phyloP scores from a whole-genome alignment of 2,113 vertebrate species.

The Lota lota region DNA sequence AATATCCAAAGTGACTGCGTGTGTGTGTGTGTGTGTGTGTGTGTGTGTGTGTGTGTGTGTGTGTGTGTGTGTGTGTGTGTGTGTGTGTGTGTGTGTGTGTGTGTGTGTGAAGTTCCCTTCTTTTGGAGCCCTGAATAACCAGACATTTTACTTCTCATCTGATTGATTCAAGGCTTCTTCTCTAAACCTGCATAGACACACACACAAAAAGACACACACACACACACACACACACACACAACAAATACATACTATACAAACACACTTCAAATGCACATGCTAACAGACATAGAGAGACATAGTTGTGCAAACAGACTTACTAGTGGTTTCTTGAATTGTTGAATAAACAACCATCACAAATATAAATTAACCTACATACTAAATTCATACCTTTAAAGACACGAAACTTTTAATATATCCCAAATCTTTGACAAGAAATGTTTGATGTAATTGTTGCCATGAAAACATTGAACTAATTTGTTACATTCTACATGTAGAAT shows the following conservation, averaged over 20 bases:
- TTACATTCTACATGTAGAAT: too few relatives aligned
- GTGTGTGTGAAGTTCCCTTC: too few relatives aligned
- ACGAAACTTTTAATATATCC: too few relatives aligned
- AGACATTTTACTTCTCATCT: not conserved
- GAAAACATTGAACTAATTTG: too few relatives aligned
- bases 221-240: too few relatives aligned
- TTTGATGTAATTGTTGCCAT: too few relatives aligned
- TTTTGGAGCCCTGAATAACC: not conserved
- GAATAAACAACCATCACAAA: too few relatives aligned
- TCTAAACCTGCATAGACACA: not conserved
- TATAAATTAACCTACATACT: too few relatives aligned
- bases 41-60: not conserved
- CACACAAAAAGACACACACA: not conserved
- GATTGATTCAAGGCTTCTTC: not conserved
- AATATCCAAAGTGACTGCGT: not conserved
- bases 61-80: not conserved
- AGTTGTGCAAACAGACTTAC: too few relatives aligned
- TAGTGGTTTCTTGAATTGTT: too few relatives aligned
- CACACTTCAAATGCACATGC: not conserved
- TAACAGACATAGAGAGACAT: not conserved
- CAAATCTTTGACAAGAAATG: too few relatives aligned
- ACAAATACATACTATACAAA: not conserved
- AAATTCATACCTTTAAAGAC: too few relatives aligned
- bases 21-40: not conserved
- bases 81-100: constrained; percentile 5